Base-by-base conservation (phyloP, 92 coral and sea anemone species). In the Parazoanthus swiftii region DNA sequence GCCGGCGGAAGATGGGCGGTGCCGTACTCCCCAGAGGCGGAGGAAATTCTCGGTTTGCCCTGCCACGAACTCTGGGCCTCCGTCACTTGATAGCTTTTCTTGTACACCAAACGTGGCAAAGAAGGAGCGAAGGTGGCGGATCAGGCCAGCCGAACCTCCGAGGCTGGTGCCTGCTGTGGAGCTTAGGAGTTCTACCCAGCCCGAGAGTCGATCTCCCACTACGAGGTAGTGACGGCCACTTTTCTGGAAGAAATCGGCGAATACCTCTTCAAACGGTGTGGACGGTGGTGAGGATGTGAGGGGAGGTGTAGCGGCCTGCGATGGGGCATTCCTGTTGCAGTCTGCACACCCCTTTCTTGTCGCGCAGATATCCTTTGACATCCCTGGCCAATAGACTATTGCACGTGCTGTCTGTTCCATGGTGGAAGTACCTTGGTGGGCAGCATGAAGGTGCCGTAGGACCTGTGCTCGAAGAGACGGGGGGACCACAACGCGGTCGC, bases 291-390 rank as follows among this genome's bases (percentile, higher is more conserved):
- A 36, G 29, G 81, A 3, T 1, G 93, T 91, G n/a, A 73, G 78
- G 37, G 90, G 91, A 44, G 93, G 87, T 8, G 87, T 91, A 81
- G 91, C 91, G 2, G 92, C 81, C 66, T 89, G 94, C 63, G 92
- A 86, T 20, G 94, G 90, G 38, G 92, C 94, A 59, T 91, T 91
- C 33, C 94, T 70, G 80, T 91, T 89, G 67, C 92, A 91, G 82
- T 91, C 92, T 0, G 91, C 76, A 43, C 88, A 91, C 48, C 88
- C 54, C 3, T 85, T 81, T 63, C 92, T 80, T 4, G 81, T 91
- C 4, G 44, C 86, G 26, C 74, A 90, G 58, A 91, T 91, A 85
- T 91, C 93, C 65, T 70, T 68, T 36, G 89, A 66, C 86, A 91
- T 68, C 8, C 93, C 91, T 43, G 71, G 85, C 85, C 85, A 81